phyloP scores from a whole-genome alignment of 2,113 vertebrate genomes.

The Eublepharis macularius region DNA sequence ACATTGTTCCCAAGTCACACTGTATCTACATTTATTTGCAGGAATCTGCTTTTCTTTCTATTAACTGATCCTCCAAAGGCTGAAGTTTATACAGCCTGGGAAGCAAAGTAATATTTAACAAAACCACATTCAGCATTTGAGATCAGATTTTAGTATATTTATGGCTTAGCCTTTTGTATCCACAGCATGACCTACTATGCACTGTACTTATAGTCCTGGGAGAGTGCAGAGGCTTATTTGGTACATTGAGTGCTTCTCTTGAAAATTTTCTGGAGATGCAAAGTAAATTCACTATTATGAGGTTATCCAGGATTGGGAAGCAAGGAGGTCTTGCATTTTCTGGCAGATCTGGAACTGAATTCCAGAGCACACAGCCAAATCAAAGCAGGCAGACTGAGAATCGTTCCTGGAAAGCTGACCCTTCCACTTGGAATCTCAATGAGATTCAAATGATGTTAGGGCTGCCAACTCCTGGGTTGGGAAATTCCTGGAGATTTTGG shows the following conservation, averaged over 20 bases:
- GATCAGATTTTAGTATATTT: neutral
- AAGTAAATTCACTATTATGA: neutral
- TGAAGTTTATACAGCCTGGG: neutral
- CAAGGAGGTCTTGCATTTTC: neutral
- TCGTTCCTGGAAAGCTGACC: too few species aligned
- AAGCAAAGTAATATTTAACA: too few species aligned
- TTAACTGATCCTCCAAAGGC: neutral
- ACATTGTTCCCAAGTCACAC: neutral
- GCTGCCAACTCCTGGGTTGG: too few species aligned
- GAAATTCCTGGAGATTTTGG: too few species aligned
- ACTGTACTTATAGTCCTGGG: neutral
- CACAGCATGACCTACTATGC: neutral
- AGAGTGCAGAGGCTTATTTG: neutral
- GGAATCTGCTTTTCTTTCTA: neutral
- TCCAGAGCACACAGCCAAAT: too few species aligned
- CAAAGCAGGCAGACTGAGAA: neutral
- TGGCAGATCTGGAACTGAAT: too few species aligned
- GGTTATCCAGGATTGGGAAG: neutral
- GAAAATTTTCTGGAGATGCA: neutral
- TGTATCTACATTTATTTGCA: neutral
- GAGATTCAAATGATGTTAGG: neutral
- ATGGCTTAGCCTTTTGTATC: neutral
- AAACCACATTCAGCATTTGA: too few species aligned
- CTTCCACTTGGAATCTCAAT: neutral
- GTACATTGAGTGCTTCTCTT: neutral